phyloP scores from a whole-genome alignment of 2,888 invertebrate species.

The Odontothrips loti region DNA sequence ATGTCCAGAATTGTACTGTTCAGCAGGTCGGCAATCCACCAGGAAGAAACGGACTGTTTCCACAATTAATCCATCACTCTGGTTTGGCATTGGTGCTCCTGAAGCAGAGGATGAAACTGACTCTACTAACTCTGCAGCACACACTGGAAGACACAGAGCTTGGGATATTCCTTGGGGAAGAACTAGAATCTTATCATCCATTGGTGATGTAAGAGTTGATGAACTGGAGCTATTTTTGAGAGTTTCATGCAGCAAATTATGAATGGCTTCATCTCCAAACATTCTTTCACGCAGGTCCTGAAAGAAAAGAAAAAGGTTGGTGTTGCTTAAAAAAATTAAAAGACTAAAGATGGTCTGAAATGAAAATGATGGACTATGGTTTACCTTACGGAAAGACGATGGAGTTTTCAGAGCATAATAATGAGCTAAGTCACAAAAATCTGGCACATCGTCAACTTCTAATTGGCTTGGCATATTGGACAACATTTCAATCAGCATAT shows the following conservation, averaged over 20 bases:
- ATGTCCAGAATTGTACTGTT: conserved; percentile 96
- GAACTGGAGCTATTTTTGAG: conserved; percentile 12
- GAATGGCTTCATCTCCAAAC: conserved; percentile 48
- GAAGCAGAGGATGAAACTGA: conserved; percentile 62
- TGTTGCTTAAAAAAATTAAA: too few species aligned
- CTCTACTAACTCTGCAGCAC: conserved; percentile 86
- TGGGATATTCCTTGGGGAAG: conserved; percentile 59
- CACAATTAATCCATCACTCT: conserved; percentile 49
- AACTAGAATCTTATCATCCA: not conserved
- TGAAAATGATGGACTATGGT: not conserved
- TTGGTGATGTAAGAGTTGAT: not conserved
- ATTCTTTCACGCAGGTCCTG: conserved; percentile 43
- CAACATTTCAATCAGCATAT: conserved; percentile 63
- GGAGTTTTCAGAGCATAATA: conserved; percentile 93
- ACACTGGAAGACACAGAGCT: conserved; percentile 93
- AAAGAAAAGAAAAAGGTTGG: conserved; percentile 29
- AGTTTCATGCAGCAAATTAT: not conserved
- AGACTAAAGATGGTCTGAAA: not conserved
- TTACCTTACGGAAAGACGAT: conserved; percentile 78
- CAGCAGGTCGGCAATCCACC: conserved; percentile 93
- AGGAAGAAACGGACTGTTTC: conserved; percentile 78
- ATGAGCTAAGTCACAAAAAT: conserved; percentile 94
- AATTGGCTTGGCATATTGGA: conserved; percentile 77
- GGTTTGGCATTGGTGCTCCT: conserved; percentile 41
- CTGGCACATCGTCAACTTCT: conserved; percentile 90